These are phyloP conservation scores for Andrena camellia DNA, from an alignment of 2,888 invertebrate species.

Conservation along the genomic window DNA sequence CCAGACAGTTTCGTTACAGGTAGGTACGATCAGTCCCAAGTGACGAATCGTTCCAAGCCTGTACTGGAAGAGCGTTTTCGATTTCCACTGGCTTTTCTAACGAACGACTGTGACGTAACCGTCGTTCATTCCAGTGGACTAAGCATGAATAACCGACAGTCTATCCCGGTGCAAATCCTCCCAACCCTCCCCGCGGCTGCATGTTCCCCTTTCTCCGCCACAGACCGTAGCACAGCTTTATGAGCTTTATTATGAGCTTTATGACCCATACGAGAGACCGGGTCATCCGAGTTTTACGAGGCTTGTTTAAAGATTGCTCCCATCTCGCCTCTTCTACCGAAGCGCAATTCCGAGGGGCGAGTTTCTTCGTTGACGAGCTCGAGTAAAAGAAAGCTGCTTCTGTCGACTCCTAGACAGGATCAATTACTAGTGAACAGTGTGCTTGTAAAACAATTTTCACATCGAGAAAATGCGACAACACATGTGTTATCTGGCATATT, in stretches of 20 bases:
- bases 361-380: background rate
- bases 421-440: background rate
- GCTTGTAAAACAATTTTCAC: too few species aligned
- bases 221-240: constrained; percentile 42
- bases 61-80: too few species aligned
- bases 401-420: background rate
- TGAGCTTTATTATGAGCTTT: constrained; percentile 61
- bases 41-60: too few species aligned
- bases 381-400: background rate
- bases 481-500: background rate
- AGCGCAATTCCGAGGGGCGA: constrained; percentile 2
- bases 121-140: constrained; percentile 38
- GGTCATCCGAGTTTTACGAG: constrained; percentile 63
- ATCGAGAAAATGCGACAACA: background rate
- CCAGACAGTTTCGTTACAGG: background rate
- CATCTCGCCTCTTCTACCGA: background rate
- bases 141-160: constrained; percentile 34
- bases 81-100: background rate
- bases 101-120: constrained; percentile 33
- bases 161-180: constrained; percentile 42
- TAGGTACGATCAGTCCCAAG: background rate
- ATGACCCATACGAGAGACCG: constrained; percentile 56
- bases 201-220: constrained; percentile 5
- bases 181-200: background rate
- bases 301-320: constrained; percentile 59